Evolutionary conservation across 53 echinoderm and acorn worm species (phyloP).

Genomic region (Arbacia lixula): DNA sequence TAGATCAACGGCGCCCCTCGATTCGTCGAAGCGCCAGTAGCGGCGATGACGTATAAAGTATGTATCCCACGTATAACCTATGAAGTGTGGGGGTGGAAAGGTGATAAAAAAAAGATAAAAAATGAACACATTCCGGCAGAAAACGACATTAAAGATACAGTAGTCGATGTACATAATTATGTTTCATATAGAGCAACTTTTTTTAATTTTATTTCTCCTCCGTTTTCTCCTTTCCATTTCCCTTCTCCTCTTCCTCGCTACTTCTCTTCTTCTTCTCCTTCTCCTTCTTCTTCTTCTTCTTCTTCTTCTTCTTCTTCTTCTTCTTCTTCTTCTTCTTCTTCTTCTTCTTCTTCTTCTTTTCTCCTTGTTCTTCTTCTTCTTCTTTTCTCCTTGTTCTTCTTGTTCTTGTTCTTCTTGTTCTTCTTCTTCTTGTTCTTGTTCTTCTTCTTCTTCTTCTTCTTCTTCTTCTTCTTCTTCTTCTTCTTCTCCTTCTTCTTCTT

Average conservation of each 20-base stretch:
- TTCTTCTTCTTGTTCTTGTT: neutral
- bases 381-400: neutral
- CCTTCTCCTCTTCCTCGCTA: no score
- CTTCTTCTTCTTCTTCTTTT: neutral
- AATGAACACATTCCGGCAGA: no score
- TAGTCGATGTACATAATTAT: no score
- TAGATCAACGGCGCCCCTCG: constrained; percentile 73
- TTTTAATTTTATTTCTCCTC: no score
- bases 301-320: neutral
- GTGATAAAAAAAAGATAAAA: no score
- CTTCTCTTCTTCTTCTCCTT: no score
- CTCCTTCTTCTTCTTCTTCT: neutral
- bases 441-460: neutral
- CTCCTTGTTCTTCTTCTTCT: no score
- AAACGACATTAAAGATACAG: no score
- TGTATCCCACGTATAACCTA: constrained; percentile 80
- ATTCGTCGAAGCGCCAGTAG: constrained; percentile 92
- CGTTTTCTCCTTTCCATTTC: no score
- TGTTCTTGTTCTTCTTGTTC: neutral
- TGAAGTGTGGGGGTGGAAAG: no score
- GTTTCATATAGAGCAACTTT: no score
- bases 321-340: neutral
- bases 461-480: neutral
- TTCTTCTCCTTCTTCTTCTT: neutral
- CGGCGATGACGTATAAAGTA: constrained; percentile 82